Percentiles rank a stretch among this genome's conserved stretches.
These are phyloP conservation scores for Rhynchopsitta pachyrhyncha DNA, from an alignment of 2,113 vertebrate species.

Conservation along the genomic window DNA sequence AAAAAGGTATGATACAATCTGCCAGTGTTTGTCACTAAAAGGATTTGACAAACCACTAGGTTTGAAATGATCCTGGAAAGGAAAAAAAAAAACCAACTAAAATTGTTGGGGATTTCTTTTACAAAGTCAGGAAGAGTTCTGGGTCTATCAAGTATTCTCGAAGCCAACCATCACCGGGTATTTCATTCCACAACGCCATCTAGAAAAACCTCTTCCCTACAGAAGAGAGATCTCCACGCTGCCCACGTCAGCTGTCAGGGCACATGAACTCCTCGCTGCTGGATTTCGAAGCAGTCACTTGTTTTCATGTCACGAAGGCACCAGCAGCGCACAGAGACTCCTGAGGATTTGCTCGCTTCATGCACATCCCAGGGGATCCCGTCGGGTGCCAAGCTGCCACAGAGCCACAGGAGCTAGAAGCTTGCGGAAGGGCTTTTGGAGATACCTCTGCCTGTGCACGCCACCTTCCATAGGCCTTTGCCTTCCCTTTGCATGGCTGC, in stretches of 20 bases:
- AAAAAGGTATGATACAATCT: not conserved
- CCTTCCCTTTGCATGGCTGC: not conserved
- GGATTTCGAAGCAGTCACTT: not conserved
- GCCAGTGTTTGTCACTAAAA: not conserved
- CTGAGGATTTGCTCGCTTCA: accelerated
- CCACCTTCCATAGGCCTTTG: not conserved
- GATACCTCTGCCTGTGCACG: accelerated
- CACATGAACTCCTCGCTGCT: accelerated
- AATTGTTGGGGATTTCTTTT: not conserved
- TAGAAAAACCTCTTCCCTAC: not conserved
- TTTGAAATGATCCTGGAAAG: not conserved
- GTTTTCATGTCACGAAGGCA: not conserved
- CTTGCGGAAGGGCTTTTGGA: not conserved
- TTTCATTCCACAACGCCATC: not conserved
- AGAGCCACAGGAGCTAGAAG: accelerated
- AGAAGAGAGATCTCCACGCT: not conserved
- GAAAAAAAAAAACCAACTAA: not conserved
- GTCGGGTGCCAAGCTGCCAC: not conserved
- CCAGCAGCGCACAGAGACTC: not conserved
- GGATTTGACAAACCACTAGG: not conserved
- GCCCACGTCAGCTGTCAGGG: not conserved
- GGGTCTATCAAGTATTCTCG: not conserved
- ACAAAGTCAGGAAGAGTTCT: not conserved
- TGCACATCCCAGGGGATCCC: accelerated
- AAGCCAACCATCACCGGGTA: not conserved